These are phyloP conservation scores for Polyommatus iphigenia DNA, from an alignment of 2,888 invertebrate species.

Conservation along the genomic window DNA sequence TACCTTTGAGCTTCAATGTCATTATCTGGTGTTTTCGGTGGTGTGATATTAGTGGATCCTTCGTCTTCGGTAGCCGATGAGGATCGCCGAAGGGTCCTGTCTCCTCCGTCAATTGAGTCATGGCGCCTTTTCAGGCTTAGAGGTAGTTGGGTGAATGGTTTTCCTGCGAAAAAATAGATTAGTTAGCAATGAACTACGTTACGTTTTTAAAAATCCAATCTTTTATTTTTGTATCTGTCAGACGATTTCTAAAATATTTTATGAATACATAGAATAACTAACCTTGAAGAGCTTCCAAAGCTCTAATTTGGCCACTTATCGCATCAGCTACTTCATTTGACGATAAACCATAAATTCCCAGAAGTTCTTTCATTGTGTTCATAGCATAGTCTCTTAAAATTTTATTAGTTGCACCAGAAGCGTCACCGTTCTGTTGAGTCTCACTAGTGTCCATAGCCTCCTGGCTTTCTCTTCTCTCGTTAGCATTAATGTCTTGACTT, in stretches of 20 bases:
- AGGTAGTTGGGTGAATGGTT: constrained; percentile 71
- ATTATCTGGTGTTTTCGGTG: constrained; percentile 76
- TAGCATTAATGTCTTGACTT: constrained; percentile 73
- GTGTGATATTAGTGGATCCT: constrained; percentile 73
- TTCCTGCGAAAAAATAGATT: constrained; percentile 55
- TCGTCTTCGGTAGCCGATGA: constrained; percentile 77
- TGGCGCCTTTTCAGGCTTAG: constrained; percentile 68
- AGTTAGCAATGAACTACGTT: background rate
- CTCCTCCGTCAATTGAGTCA: constrained; percentile 68
- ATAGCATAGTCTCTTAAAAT: constrained; percentile 88
- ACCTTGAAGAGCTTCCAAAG: constrained; percentile 86
- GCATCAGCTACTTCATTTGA: constrained; percentile 85
- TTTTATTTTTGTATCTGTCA: background rate
- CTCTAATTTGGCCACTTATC: constrained; percentile 83
- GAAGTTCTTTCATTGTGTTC: constrained; percentile 88
- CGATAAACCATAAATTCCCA: constrained; percentile 88
- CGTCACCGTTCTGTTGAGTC: constrained; percentile 67
- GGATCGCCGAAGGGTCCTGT: constrained; percentile 65
- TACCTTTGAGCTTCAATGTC: constrained; percentile 73
- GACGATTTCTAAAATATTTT: too few relatives aligned
- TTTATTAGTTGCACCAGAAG: constrained; percentile 76
- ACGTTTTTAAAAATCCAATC: background rate
- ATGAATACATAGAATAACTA: constrained; percentile 34
- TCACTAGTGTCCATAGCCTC: constrained; percentile 61
- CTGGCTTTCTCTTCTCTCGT: constrained; percentile 68